Percentiles rank a stretch among this genome's conserved stretches.
Conservation (phyloP, 2,113 vertebrate species). For the Octodon degus region DNA sequence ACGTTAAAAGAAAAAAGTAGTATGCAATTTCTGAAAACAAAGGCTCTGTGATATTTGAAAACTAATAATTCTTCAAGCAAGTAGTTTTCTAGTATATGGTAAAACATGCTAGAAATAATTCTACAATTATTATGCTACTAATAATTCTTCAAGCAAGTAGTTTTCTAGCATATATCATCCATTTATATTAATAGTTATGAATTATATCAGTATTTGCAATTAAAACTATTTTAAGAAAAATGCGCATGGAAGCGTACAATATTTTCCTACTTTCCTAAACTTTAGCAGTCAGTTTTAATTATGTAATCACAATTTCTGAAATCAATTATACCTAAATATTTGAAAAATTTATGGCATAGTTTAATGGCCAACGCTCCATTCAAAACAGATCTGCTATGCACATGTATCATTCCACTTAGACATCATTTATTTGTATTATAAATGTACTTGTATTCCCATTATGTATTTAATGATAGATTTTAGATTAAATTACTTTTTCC, state of each 20-base stretch:
- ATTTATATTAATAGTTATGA: not conserved
- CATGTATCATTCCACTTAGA: no score
- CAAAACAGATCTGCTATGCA: not conserved
- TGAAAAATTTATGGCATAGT: not conserved
- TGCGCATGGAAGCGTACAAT: not conserved
- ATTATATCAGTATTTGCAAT: not conserved
- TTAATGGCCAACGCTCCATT: not conserved
- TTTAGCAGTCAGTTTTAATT: not conserved
- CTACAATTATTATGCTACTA: no score
- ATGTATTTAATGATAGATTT: not conserved
- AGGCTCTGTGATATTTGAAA: not conserved
- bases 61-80: not conserved
- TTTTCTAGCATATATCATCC: not conserved
- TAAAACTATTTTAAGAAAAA: not conserved
- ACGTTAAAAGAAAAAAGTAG: not conserved
- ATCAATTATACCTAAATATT: not conserved
- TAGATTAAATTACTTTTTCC: not conserved
- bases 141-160: not conserved
- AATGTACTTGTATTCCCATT: not conserved
- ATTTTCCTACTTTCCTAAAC: not conserved
- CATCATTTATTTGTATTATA: not conserved
- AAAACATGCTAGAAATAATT: no score
- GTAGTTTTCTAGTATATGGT: not conserved
- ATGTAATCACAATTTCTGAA: not conserved
- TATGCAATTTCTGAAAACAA: not conserved